Base-by-base conservation (phyloP, 2,797 vertebrate species). In the Chanos chanos region DNA sequence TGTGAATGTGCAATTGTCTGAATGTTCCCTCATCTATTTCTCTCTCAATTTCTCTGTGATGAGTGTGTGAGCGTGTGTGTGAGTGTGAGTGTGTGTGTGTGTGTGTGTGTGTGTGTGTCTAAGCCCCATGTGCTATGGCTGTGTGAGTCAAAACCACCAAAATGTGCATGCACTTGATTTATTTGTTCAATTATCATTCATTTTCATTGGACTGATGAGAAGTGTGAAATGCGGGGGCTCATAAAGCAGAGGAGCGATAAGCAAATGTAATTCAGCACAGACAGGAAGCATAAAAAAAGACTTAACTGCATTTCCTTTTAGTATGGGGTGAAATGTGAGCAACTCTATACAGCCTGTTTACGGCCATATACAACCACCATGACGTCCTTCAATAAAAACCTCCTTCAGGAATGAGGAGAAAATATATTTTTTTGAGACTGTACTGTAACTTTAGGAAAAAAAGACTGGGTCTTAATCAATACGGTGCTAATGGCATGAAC, bases 161-260 rank as follows among this genome's bases (percentile, higher is more conserved):
- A 13, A 33, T 63, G 41, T 52, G 65, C 53, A 55, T 53, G 19
- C 15, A 4, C 21, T 51, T 74, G 70, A 74, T 74, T 68, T 66
- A 77, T 72, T 51, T 28, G n/a, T 68, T 72, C 40, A 70, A 77
- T 77, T 72, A 74, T 64, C 6, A 53, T 59, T 70, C 34, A 63
- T 68, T 70, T 77, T 52, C 56, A 59, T 68, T 37, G 60, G 44
- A 34, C 60, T 70, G 52, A 74, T 72, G 61, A 68, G 28, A 37
- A 22, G 24, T 18, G 55, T 55, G 61, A 64, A 72, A 55, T 65
- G 64, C 47, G 58, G 48, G 43, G 30, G 30, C 71, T 64, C 56
- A 66, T 66, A 75, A 78, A 71, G 59, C 61, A 54, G 25, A 19
- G 39, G 27, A 43, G 53, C 52, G 54, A 73, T 67, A 55, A 60